Conservation (phyloP, 2,113 vertebrate genomes). For the Myodes glareolus region DNA sequence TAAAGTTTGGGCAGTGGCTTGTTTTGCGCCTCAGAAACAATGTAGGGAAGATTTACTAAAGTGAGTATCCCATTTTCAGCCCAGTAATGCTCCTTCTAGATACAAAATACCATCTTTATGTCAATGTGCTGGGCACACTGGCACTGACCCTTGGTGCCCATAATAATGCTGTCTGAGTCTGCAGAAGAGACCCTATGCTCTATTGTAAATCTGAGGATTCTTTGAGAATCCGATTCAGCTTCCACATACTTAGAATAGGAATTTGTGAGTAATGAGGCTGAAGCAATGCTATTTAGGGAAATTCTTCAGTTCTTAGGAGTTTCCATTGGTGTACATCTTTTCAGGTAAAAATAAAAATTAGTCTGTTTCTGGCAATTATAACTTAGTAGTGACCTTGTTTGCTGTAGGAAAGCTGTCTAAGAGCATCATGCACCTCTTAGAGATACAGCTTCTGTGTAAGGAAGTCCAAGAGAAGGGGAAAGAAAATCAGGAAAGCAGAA, state of each 20-base stretch:
- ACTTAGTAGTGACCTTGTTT: constrained; percentile 56
- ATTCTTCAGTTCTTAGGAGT: constrained; percentile 26
- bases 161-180: constrained; percentile 34
- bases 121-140: constrained; percentile 56
- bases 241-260: constrained; percentile 53
- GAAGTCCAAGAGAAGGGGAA: constrained; percentile 50
- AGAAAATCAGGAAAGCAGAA: constrained; percentile 40
- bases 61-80: constrained; percentile 89
- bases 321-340: constrained; percentile 51
- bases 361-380: constrained; percentile 39
- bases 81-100: constrained; percentile 66
- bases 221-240: constrained; percentile 61
- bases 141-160: constrained; percentile 31
- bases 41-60: constrained; percentile 98
- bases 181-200: constrained; percentile 39
- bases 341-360: constrained; percentile 51
- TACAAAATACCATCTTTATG: constrained; percentile 60
- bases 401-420: neutral
- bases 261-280: constrained; percentile 15
- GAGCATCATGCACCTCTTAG: neutral
- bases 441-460: constrained; percentile 32
- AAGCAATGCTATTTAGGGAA: neutral
- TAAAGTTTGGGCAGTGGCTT: constrained; percentile 99
- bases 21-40: constrained; percentile 99
- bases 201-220: constrained; percentile 39